phyloP scores from a whole-genome alignment of 2,888 invertebrate genomes.

The Parapristionchus giblindavisi region DNA sequence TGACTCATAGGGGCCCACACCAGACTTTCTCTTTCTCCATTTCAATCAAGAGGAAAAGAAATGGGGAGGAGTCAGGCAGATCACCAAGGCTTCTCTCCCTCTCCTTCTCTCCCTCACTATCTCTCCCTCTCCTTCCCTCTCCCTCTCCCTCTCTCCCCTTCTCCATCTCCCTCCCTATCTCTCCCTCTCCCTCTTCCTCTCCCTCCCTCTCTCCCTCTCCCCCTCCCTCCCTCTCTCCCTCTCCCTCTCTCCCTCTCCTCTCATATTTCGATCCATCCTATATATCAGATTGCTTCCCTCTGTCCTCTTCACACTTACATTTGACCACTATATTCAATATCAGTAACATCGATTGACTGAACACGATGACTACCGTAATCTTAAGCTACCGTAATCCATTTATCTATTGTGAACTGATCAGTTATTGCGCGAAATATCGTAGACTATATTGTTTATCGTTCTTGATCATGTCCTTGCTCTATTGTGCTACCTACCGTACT shows the following conservation, averaged over 20 bases:
- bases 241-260: slow-evolving; percentile 19
- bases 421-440: no score
- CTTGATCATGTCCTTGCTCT: no score
- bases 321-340: background rate
- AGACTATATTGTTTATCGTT: no score
- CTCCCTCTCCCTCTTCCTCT: slow-evolving; percentile 43
- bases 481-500: no score
- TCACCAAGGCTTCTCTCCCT: background rate
- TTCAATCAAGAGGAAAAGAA: slow-evolving; percentile 21
- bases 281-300: background rate
- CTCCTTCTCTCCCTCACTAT: slow-evolving; percentile 4
- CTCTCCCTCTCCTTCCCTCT: slow-evolving; percentile 6
- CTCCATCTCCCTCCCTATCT: slow-evolving; percentile 41
- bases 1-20: slow-evolving; percentile 22
- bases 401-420: no score
- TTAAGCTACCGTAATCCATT: background rate
- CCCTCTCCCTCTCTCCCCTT: slow-evolving; percentile 38
- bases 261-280: background rate
- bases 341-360: no score
- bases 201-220: slow-evolving; percentile 36
- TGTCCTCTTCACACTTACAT: background rate
- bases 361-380: no score
- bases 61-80: background rate
- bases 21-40: slow-evolving; percentile 37
- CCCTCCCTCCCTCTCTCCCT: slow-evolving; percentile 30